Base-by-base conservation (phyloP, 2,797 vertebrate species). In the Taenioides sp. region DNA sequence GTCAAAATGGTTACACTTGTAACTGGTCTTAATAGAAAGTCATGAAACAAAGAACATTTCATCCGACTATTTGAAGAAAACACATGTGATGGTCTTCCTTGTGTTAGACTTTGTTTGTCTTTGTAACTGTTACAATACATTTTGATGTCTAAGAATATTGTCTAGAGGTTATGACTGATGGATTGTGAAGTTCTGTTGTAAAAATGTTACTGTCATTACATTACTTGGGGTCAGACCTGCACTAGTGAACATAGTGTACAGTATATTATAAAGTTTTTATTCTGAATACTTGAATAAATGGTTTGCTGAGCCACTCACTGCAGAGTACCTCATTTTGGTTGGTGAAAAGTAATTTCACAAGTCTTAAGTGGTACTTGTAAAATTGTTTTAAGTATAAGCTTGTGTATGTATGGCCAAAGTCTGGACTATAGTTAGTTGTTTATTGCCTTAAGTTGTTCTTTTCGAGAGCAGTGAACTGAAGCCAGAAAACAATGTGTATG, bases 201-300 rank as follows among this genome's bases (percentile, higher is more conserved):
- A 69, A 89, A 87, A 86, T 73, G 78, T 85, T 70, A 83, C 43
- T 79, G 83, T 87, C 43, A 47, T 47, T 37, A 37, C 34, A 37
- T 14, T 77, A 71, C 78, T 72, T 61, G 73, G 80, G 28, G 78
- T 87, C 91, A 91, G 90, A 91, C 89, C 88, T 91, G 90, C 92
- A 93, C 90, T 93, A 91, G 89, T 94, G 91, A 91, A 91, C 71
- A 90, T 88, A 86, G 77, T 93, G 34, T 31, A 68, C 31, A 92
- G 93, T 92, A 80, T 37, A 47, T 47, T 58, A 84, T 72, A 80
- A 77, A 85, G 86, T 87, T 90, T 82, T 85, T 89, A 90, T 85
- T 87, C 83, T 87, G 79, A 89, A 91, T 91, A 92, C 92, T 93
- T 94, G 91, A 94, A 94, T 94, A 93, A 94, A 93, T 90, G 82